A percentile compares a stretch with the other conserved stretches of the same genome.
These are phyloP conservation scores for Hemichromis elongatus DNA, from an alignment of 2,113 vertebrate species.

Conservation along the genomic window DNA sequence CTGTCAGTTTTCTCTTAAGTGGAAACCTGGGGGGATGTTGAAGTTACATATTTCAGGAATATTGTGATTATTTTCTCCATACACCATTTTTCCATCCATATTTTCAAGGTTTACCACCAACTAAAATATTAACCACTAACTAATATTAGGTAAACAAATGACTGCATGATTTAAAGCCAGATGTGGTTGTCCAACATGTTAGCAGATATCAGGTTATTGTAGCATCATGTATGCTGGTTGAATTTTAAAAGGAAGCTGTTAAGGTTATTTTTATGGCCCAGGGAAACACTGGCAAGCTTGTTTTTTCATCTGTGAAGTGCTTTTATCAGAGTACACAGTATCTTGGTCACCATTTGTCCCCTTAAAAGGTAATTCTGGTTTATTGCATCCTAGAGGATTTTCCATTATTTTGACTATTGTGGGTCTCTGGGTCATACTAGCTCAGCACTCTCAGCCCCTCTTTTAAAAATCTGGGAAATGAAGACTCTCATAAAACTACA, in stretches of 20 bases:
- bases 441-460: background rate
- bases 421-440: background rate
- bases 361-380: background rate
- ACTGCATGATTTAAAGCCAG: background rate
- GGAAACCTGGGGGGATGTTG: background rate
- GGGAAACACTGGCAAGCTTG: background rate
- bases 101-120: background rate
- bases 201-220: background rate
- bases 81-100: background rate
- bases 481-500: background rate
- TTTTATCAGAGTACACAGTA: background rate
- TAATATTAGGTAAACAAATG: background rate
- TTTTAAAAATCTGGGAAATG: background rate
- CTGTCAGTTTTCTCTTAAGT: background rate
- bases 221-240: background rate
- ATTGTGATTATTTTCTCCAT: background rate
- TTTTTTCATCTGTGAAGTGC: background rate
- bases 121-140: background rate
- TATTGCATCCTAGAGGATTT: background rate
- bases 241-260: background rate
- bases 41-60: background rate
- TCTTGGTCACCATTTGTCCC: background rate
- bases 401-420: background rate
- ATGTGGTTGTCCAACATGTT: background rate
- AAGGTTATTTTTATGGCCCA: background rate